These are phyloP conservation scores for Phoenicopterus ruber DNA, from an alignment of 2,113 vertebrate species.

Conservation along the genomic window DNA sequence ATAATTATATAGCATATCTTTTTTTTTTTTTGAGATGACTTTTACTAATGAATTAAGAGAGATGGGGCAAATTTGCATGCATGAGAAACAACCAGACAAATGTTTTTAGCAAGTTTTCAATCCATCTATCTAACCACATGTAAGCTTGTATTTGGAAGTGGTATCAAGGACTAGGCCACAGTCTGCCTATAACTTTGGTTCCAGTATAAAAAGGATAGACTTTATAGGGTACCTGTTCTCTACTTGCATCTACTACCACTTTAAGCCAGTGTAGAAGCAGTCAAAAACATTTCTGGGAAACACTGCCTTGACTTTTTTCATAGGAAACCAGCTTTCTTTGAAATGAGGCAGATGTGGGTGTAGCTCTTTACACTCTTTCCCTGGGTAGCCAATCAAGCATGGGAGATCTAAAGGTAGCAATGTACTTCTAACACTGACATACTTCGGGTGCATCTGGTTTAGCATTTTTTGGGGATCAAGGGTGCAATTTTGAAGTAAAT, in stretches of 20 bases:
- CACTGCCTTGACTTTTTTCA: neutral
- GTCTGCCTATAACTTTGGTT: neutral
- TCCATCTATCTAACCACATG: neutral
- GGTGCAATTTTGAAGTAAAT: neutral
- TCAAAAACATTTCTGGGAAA: neutral
- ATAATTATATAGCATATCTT: neutral
- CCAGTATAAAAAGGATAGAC: neutral
- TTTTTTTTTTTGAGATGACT: neutral
- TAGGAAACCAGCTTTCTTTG: neutral
- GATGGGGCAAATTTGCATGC: neutral
- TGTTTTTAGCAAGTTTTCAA: neutral
- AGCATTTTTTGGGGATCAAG: neutral
- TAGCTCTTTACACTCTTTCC: neutral
- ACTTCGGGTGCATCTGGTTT: neutral
- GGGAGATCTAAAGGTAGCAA: neutral
- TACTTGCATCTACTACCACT: neutral
- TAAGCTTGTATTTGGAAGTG: neutral
- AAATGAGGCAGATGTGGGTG: neutral
- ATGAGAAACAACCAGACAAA: neutral
- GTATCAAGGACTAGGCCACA: neutral
- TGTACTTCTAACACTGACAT: neutral
- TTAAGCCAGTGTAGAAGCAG: neutral
- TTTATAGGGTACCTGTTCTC: neutral
- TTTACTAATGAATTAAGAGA: neutral
- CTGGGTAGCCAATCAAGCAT: neutral